These are phyloP conservation scores for Anas bernieri DNA, from an alignment of 2,797 vertebrate species.

Conservation along the genomic window DNA sequence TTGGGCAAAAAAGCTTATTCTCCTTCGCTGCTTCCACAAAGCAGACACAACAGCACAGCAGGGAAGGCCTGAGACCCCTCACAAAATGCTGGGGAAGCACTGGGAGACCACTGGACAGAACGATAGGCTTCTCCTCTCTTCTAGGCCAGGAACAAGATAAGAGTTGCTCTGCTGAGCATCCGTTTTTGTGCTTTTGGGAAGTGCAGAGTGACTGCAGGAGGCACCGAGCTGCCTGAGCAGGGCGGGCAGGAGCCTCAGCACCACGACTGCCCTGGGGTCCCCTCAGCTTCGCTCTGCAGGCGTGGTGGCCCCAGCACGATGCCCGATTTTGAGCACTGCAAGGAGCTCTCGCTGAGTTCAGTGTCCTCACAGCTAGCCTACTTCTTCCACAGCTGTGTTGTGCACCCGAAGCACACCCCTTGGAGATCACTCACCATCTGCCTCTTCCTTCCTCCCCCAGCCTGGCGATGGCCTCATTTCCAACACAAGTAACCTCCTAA, in stretches of 20 bases:
- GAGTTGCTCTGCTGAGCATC: not conserved
- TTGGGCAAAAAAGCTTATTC: not conserved
- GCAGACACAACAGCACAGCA: not conserved
- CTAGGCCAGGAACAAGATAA: not conserved
- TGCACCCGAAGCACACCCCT: slow-evolving; percentile 23
- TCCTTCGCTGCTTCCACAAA: not conserved
- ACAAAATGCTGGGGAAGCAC: not conserved
- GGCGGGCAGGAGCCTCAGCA: rapidly evolving
- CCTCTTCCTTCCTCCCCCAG: slow-evolving; percentile 64
- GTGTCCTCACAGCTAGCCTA: not conserved
- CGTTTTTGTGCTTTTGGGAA: not conserved
- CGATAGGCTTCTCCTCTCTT: not conserved
- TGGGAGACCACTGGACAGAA: not conserved
- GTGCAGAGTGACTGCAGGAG: not conserved
- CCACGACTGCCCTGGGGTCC: rapidly evolving
- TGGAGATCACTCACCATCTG: not conserved
- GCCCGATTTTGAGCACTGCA: not conserved
- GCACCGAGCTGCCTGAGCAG: not conserved
- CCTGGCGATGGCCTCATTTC: slow-evolving; percentile 39
- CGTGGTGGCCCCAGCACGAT: not conserved
- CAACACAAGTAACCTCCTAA: slow-evolving; percentile 43
- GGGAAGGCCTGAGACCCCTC: not conserved
- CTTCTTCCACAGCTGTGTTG: not conserved
- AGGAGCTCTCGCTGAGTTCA: not conserved
- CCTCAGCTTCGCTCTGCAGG: not conserved